Base-by-base conservation (phyloP, 2,113 vertebrate species). In the Trematomus loennbergii region DNA sequence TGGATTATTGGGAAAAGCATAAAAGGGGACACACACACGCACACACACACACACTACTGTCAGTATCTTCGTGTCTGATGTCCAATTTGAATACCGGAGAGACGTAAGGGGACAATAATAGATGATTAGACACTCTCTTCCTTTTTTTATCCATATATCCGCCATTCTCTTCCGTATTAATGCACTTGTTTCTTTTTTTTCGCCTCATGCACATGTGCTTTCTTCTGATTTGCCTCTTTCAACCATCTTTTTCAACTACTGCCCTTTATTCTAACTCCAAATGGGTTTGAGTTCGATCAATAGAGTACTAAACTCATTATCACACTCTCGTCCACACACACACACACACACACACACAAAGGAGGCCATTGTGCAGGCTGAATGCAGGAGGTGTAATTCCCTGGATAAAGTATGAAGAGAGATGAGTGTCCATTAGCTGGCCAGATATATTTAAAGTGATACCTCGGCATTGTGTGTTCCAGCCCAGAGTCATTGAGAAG, bases 401-500 rank as follows among this genome's bases (percentile, higher is more conserved):
- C 87, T 81, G 83, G 75, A 87, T 89, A 72, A 91, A 91, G 88
- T 79, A 88, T 90, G 85, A 92, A 89, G 87, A 91, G 73, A 4
- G 80, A 90, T 91, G 91, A 91, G 91, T 84, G 90, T 92, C 93
- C 93, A 94, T 94, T 94, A 94, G 92, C 88, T 45, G 64, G 83
- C 83, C 79, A 89, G 89, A 87, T 81, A 76, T 81, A 79, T 93
- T 89, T 89, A 90, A 89, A 91, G 81, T 75, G 83, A 92, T 86
- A 90, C 90, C 83, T 81, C 75, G 78, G 88, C 89, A 89, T 86
- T 85, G 85, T 91, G 85, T 67, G 64, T 84, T 87, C 84, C 48
- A 75, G 81, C 79, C 43, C 65, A 33, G 83, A 79, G 86, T 84
- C 70, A 90, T 67, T 88, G 87, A 93, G 89, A 88, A 84, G 84